These are phyloP conservation scores for Callyntrura guangdongensis DNA, from an alignment of 2,888 invertebrate species.

Conservation along the genomic window DNA sequence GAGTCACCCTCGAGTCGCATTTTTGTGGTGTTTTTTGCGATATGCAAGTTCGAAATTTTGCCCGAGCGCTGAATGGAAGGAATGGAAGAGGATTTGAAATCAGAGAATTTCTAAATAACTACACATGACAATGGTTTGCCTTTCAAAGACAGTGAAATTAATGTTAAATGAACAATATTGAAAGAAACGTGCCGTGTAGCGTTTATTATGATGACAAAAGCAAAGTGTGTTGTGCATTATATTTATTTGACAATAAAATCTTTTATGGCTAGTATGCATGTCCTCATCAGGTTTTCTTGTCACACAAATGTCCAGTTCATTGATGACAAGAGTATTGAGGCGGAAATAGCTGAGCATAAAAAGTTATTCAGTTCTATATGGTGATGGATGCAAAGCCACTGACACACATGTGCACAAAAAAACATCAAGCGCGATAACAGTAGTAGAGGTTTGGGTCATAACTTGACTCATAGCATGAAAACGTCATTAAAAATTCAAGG, in stretches of 20 bases:
- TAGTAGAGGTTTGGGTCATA: not conserved
- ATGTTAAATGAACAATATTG: too few relatives aligned
- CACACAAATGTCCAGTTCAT: too few relatives aligned
- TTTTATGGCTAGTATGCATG: too few relatives aligned
- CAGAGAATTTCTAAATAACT: not conserved
- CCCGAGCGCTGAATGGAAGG: slow-evolving; percentile 78
- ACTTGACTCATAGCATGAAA: not conserved
- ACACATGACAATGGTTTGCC: too few relatives aligned
- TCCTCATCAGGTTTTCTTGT: too few relatives aligned
- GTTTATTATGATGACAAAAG: not conserved
- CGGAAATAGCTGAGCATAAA: too few relatives aligned
- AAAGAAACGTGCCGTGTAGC: not conserved
- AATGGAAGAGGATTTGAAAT: not conserved
- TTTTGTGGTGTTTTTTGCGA: slow-evolving; percentile 81
- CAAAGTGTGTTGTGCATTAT: not conserved
- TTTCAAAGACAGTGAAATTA: too few relatives aligned
- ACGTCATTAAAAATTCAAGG: slow-evolving; percentile 54
- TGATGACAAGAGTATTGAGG: not conserved
- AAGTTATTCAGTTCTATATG: not conserved
- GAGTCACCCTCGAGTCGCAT: slow-evolving; percentile 77
- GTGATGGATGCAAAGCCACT: not conserved
- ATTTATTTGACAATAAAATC: too few relatives aligned
- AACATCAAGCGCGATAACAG: not conserved
- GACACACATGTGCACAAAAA: not conserved
- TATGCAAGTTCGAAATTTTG: slow-evolving; percentile 83